Evolutionary conservation across 2,797 vertebrate species (phyloP).

Genomic region (Ptychobarbus kaznakovi): DNA sequence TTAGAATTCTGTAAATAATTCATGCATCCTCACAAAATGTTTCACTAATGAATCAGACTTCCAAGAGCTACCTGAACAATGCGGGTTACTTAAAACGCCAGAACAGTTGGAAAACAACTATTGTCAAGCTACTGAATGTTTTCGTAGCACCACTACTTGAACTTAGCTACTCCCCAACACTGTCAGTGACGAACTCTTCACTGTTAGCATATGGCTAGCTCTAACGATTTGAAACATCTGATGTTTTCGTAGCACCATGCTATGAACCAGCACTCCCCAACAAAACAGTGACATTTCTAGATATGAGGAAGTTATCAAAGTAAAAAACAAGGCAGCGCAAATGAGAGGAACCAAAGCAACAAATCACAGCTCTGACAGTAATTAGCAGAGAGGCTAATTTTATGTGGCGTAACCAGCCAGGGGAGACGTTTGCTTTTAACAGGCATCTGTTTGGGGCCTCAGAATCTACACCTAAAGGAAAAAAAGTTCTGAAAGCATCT

Average conservation of each 20-base stretch:
- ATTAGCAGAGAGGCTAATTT: constrained; percentile 46
- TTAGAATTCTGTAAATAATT: neutral
- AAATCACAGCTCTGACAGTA: constrained; percentile 25
- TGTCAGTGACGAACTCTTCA: neutral
- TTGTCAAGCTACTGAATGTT: neutral
- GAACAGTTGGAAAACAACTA: neutral
- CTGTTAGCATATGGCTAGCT: neutral
- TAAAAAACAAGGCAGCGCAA: neutral
- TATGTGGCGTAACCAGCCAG: constrained; percentile 25
- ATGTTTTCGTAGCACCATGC: too few species aligned
- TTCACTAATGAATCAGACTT: neutral
- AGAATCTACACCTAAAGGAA: constrained; percentile 18
- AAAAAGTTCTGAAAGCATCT: constrained; percentile 25
- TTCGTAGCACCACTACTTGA: neutral
- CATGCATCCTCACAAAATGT: neutral
- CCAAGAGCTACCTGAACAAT: neutral
- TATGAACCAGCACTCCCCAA: neutral
- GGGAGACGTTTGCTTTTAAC: constrained; percentile 44
- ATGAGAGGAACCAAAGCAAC: neutral
- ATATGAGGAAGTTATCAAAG: neutral
- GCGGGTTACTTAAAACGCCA: neutral
- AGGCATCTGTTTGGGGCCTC: constrained; percentile 41
- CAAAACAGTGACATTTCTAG: constrained; percentile 24
- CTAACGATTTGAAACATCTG: neutral
- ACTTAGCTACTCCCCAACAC: neutral